Percentiles rank a stretch among this genome's conserved stretches.
phyloP scores from a whole-genome alignment of 2,113 vertebrate species.

The Hydropotes inermis region DNA sequence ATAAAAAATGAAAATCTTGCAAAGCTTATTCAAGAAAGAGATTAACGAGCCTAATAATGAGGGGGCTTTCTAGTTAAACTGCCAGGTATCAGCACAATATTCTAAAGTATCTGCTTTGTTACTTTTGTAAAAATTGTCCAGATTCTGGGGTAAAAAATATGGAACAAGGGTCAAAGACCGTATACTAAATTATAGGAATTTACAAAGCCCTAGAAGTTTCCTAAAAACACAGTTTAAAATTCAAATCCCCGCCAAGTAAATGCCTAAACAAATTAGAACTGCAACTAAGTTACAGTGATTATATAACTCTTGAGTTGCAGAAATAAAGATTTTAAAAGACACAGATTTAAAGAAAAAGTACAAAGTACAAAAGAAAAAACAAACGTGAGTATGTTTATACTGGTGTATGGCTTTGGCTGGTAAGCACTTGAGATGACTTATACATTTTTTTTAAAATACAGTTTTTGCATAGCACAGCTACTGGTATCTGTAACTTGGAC shows the following conservation, averaged over 20 bases:
- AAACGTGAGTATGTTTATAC: neutral
- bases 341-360: neutral
- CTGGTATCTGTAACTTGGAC: neutral
- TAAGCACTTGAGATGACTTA: neutral
- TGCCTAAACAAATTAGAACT: slow-evolving; percentile 14
- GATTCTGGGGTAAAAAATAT: neutral
- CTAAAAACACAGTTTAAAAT: slow-evolving; percentile 19
- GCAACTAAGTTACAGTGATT: slow-evolving; percentile 5
- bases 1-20: neutral
- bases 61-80: neutral
- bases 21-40: slow-evolving; percentile 43
- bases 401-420: neutral
- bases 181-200: neutral
- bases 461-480: neutral
- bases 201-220: slow-evolving; percentile 13
- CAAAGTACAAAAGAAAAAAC: neutral
- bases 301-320: neutral
- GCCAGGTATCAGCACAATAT: neutral
- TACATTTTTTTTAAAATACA: neutral
- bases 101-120: slow-evolving; percentile 1
- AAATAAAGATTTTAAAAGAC: neutral
- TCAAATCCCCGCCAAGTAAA: slow-evolving; percentile 33
- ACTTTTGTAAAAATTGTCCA: neutral
- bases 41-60: neutral
- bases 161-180: neutral